These are phyloP conservation scores for Pammene fasciana DNA, from an alignment of 2,888 invertebrate genomes.

Conservation along the genomic window DNA sequence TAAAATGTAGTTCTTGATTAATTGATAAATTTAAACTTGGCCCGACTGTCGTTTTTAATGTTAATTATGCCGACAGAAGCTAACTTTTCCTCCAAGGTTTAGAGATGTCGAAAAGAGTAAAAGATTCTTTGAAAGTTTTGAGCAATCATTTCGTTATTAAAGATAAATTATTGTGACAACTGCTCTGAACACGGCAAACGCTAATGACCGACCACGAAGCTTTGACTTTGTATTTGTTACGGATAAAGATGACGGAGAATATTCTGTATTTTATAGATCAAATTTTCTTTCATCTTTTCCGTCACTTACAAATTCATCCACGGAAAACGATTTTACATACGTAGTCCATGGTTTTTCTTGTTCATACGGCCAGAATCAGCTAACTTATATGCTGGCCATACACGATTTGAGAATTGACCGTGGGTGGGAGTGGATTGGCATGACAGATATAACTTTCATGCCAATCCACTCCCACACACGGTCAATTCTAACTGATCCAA, in stretches of 20 bases:
- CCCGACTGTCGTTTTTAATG: constrained; percentile 14
- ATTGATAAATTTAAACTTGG: constrained; percentile 14
- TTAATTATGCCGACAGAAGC: constrained; percentile 22
- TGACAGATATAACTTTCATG: too few species aligned
- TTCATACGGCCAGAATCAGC: too few species aligned
- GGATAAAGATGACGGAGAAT: not conserved
- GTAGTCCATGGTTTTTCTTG: too few species aligned
- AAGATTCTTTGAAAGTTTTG: constrained; percentile 27
- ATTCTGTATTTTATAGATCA: not conserved
- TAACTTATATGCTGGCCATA: too few species aligned
- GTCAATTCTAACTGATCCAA: too few species aligned
- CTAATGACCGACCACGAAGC: constrained; percentile 18
- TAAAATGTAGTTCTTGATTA: constrained; percentile 3
- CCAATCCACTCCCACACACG: too few species aligned
- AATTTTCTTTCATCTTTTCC: not conserved
- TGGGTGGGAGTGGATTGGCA: too few species aligned
- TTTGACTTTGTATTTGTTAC: not conserved
- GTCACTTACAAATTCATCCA: not conserved
- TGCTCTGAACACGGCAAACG: constrained; percentile 19
- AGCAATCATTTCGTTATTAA: constrained; percentile 31
- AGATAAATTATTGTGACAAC: constrained; percentile 37
- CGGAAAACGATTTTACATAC: too few species aligned
- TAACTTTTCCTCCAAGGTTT: constrained; percentile 29
- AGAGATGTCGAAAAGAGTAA: constrained; percentile 24
- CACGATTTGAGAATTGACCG: too few species aligned